Percentiles rank a stretch among this genome's conserved stretches.
These are phyloP conservation scores for Actenoides hombroni DNA, from an alignment of 2,113 vertebrate species.

Conservation along the genomic window DNA sequence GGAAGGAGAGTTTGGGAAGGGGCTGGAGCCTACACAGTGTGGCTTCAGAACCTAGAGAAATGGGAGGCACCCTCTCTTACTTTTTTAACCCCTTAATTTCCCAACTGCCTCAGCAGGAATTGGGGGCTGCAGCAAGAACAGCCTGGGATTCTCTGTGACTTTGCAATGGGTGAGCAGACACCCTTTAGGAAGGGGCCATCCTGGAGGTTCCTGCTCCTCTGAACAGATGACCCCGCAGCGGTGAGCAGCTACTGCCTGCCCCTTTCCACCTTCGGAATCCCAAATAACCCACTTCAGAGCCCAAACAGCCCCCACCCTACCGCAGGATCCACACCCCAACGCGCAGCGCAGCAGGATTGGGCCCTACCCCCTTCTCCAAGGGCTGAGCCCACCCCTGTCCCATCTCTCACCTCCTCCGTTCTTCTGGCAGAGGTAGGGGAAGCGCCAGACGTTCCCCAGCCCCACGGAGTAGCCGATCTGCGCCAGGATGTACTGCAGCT, in stretches of 20 bases:
- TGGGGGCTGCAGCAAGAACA: neutral
- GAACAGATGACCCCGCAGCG: rapidly evolving
- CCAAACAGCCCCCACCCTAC: neutral
- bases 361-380: neutral
- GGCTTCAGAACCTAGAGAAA: neutral
- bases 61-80: neutral
- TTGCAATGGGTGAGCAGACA: rapidly evolving
- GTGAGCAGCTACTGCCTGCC: neutral
- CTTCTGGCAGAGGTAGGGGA: constrained; percentile 98
- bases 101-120: neutral
- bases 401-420: constrained; percentile 91
- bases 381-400: neutral
- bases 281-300: neutral
- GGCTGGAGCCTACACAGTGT: neutral
- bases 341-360: rapidly evolving
- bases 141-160: rapidly evolving
- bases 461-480: constrained; percentile 98
- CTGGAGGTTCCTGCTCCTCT: neutral
- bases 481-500: constrained; percentile 95
- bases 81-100: neutral
- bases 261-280: neutral
- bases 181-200: rapidly evolving
- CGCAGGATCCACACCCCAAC: rapidly evolving
- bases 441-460: constrained; percentile 97
- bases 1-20: neutral